Evolutionary conservation across 2,113 vertebrate species (phyloP), one percentile per base, ranked within the genome.

Genomic region (Seriola dumerili): DNA sequence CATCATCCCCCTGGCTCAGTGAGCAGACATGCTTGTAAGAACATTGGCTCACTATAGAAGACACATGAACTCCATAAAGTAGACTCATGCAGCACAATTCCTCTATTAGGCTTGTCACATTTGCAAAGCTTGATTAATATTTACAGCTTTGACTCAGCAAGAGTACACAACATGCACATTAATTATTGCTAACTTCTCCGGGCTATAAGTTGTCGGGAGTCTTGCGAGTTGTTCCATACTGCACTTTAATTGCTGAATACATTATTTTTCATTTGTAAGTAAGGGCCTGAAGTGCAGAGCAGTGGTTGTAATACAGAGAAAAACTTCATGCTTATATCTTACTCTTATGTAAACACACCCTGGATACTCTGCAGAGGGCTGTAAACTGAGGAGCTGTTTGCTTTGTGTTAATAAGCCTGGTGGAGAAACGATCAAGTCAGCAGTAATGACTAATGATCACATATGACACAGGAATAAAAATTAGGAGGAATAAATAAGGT

Each of bases 51-150:
- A 4, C 50, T 62, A 69, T 73, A 64, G 40, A 87, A 88, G 78
- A 77, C 84, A 61, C 73, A 80, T 74, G 70, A 85, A 77, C 79
- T 86, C 67, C 74, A 88, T 87, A 85, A 85, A 86, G 85, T 36
- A 77, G 85, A 86, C 70, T 83, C 73, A 72, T 80, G 65, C 72
- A 74, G 83, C 82, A 80, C 62, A 71, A 71, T 76, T 89, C 86
- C 71, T 90, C 83, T 85, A 84, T 85, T 79, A 91, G 85, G 85
- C 86, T 55, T 89, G 86, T 89, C 88, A 90, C 88, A 88, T 84
- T 91, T 90, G 88, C 83, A 87, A 93, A 85, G 88, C 89, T 88
- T 88, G 87, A 94, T 94, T 93, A 94, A 94, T 94, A 94, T 96
- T 94, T 93, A 93, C 92, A 91, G 87, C 89, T 87, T 85, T 80